Evolutionary conservation across 2,888 invertebrate genomes (phyloP).

Genomic region (Bimastos eiseni): DNA sequence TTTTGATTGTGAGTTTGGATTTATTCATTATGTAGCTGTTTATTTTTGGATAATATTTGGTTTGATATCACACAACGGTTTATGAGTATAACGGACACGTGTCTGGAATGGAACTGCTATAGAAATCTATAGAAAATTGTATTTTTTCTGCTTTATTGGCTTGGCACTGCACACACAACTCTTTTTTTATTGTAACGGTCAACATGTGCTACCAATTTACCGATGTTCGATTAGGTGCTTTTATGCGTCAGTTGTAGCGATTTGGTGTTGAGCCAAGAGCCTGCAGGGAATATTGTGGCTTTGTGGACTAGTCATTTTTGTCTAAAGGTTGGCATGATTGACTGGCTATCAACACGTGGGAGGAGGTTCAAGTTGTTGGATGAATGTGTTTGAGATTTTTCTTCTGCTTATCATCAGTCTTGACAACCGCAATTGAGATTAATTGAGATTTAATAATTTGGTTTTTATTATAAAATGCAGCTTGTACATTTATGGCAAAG

Average conservation of each 20-base stretch:
- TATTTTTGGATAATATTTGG: not conserved
- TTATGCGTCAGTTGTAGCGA: not conserved
- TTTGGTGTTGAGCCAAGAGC: not conserved
- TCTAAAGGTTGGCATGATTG: not conserved
- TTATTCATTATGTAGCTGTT: not conserved
- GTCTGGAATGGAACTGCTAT: not conserved
- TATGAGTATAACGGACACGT: not conserved
- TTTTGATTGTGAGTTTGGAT: not conserved
- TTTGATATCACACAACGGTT: not conserved
- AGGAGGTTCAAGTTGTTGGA: no score
- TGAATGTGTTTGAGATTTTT: not conserved
- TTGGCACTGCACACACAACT: not conserved
- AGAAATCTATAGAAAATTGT: not conserved
- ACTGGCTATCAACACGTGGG: not conserved
- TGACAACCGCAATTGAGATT: not conserved
- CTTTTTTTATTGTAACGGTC: not conserved
- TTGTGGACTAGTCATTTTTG: not conserved
- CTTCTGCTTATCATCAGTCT: not conserved
- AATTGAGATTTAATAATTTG: no score
- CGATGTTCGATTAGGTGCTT: not conserved
- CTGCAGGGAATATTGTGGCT: not conserved
- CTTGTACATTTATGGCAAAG: not conserved
- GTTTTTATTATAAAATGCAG: not conserved
- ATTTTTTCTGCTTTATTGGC: not conserved
- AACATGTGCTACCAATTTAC: not conserved